Conservation (phyloP, 1,140 invertebrate genomes). For the Battus philenor region DNA sequence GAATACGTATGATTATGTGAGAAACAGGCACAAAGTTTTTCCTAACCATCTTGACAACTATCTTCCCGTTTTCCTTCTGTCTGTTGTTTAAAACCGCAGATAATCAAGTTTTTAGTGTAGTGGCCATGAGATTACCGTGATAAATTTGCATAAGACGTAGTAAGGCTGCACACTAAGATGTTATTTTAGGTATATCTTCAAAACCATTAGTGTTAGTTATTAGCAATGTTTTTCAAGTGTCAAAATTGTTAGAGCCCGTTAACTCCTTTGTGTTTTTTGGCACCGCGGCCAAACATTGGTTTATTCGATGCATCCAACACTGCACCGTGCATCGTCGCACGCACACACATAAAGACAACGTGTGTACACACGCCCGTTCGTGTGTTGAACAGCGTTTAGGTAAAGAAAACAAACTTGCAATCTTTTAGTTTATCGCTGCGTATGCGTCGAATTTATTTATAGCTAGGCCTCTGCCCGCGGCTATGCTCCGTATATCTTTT, state of each 20-base stretch:
- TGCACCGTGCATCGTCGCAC: constrained; percentile 20
- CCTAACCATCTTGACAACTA: no score
- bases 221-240: constrained; percentile 28
- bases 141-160: no score
- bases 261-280: constrained; percentile 66
- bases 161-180: no score
- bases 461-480: constrained; percentile 14
- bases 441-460: constrained; percentile 25
- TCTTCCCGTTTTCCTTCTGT: no score
- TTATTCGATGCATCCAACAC: constrained; percentile 52
- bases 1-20: no score
- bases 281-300: constrained; percentile 60
- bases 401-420: constrained; percentile 41
- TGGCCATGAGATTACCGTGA: no score
- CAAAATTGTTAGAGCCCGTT: constrained; percentile 29
- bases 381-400: constrained; percentile 24
- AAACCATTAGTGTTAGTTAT: constrained; percentile 8
- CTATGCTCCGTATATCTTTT: constrained; percentile 15
- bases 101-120: no score
- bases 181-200: no score
- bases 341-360: constrained; percentile 27
- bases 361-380: constrained; percentile 16
- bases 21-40: no score
- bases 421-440: constrained; percentile 28
- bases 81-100: no score